These are phyloP conservation scores for Lasaia peninsularis DNA, from an alignment of 1,140 invertebrate species.

Conservation along the genomic window DNA sequence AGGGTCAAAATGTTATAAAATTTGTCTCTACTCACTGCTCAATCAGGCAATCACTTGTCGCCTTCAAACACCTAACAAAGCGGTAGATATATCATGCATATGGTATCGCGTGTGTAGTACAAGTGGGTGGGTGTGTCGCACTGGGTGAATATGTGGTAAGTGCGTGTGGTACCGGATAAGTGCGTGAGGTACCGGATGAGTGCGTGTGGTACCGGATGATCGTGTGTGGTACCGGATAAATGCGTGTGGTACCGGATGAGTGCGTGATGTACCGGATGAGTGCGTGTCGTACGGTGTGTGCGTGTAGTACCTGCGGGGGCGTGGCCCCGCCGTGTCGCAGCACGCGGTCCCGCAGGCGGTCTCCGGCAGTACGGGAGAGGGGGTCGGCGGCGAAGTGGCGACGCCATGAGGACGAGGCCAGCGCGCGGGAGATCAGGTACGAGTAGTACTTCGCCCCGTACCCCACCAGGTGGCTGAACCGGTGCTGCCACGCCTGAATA, in stretches of 20 bases:
- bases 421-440: constrained; percentile 95
- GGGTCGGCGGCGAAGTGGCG: constrained; percentile 91
- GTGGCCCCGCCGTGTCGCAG: constrained; percentile 93
- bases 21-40: no score
- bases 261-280: no score
- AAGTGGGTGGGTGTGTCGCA: no score
- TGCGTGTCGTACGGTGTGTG: background rate
- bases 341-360: constrained; percentile 86
- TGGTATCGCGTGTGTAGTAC: no score
- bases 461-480: constrained; percentile 97
- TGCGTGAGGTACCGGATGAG: no score
- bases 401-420: constrained; percentile 96
- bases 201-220: no score
- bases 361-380: constrained; percentile 85
- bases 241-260: background rate
- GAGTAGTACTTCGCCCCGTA: constrained; percentile 99
- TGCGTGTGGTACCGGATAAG: no score
- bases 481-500: constrained; percentile 92
- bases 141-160: no score
- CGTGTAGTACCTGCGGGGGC: constrained; percentile 69
- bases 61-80: no score
- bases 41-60: no score
- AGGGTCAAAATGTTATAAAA: no score
- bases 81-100: no score
- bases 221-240: background rate